phyloP scores from a whole-genome alignment of 2,888 invertebrate genomes.

The Branchipolynoe longqiensis region DNA sequence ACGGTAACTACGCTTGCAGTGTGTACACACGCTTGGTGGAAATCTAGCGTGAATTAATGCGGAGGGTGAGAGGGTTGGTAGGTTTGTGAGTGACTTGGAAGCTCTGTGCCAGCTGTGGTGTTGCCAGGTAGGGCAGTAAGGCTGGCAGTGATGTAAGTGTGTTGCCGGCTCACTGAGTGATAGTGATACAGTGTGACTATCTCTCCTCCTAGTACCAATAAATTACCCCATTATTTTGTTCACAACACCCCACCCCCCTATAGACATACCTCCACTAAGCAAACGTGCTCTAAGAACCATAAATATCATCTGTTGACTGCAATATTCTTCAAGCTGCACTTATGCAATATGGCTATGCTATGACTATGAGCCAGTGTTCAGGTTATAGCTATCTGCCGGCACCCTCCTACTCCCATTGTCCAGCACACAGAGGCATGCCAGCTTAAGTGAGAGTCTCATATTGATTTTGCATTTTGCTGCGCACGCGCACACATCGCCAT shows the following conservation, averaged over 20 bases:
- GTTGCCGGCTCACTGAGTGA: background rate
- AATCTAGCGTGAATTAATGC: background rate
- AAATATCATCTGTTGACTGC: too few species aligned
- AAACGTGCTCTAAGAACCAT: too few species aligned
- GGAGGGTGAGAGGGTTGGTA: background rate
- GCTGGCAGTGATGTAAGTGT: background rate
- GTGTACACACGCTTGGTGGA: background rate
- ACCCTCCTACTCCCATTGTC: too few species aligned
- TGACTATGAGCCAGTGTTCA: too few species aligned
- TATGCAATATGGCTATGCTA: too few species aligned
- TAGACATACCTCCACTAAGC: background rate
- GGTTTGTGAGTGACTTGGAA: slow-evolving; percentile 20
- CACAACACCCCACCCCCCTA: background rate
- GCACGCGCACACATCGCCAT: too few species aligned
- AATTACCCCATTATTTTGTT: too few species aligned
- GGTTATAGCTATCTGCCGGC: too few species aligned
- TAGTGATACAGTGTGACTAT: slow-evolving; percentile 8
- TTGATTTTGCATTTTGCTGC: too few species aligned
- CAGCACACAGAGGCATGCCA: too few species aligned
- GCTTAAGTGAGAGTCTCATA: too few species aligned
- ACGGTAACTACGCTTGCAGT: background rate
- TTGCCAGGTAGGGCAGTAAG: slow-evolving; percentile 50
- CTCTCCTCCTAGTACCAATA: background rate
- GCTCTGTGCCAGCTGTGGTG: slow-evolving; percentile 24
- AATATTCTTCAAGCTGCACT: too few species aligned